Conservation (phyloP, 2,797 vertebrate genomes). For the Zalophus californianus region DNA sequence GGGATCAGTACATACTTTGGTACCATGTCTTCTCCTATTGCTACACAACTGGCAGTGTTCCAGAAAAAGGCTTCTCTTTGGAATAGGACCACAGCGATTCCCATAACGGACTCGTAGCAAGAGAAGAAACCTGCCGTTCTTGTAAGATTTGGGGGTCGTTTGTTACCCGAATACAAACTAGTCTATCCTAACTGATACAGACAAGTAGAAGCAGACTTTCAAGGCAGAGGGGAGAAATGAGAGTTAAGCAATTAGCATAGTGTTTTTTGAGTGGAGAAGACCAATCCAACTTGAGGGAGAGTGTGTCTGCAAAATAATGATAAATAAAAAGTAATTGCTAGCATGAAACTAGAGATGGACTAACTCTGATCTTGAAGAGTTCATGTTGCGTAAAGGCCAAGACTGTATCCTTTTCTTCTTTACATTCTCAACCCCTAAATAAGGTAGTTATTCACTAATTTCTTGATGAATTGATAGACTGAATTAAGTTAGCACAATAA, state of each 20-base stretch:
- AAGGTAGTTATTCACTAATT: neutral
- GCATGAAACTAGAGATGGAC: neutral
- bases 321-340: slow-evolving; percentile 1
- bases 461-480: neutral
- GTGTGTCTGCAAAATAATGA: neutral
- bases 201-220: neutral
- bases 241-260: neutral
- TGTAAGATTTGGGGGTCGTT: neutral
- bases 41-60: neutral
- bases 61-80: neutral
- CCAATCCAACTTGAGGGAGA: neutral
- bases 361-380: neutral
- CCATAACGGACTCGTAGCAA: neutral
- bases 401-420: neutral
- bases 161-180: neutral
- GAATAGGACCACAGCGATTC: neutral
- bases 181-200: neutral
- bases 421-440: neutral
- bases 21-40: neutral
- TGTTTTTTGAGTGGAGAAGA: neutral
- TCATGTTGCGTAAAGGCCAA: neutral
- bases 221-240: neutral
- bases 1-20: neutral
- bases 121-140: neutral
- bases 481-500: neutral